Conservation (phyloP, 2,113 vertebrate species). For the Orthochromis malagaraziensis region DNA sequence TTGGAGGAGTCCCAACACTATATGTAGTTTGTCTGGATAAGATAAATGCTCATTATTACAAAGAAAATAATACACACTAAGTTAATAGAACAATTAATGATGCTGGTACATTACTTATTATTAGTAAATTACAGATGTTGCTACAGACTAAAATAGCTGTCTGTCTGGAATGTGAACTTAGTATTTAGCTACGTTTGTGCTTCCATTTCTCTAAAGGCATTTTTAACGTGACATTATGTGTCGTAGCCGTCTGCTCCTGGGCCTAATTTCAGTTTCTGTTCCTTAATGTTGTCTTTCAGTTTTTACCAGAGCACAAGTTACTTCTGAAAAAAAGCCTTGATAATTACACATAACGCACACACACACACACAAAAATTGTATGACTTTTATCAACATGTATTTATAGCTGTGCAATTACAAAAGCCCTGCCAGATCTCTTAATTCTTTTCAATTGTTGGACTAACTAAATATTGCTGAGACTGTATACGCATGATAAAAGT, state of each 20-base stretch:
- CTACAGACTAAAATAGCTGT: background rate
- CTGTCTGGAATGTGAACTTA: background rate
- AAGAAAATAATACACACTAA: background rate
- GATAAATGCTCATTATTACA: background rate
- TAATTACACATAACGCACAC: background rate
- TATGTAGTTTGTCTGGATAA: background rate
- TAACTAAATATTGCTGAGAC: background rate
- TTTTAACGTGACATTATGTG: background rate
- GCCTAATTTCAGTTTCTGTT: slow-evolving; percentile 10
- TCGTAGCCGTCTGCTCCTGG: background rate
- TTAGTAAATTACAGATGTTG: background rate
- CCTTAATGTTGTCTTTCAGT: background rate
- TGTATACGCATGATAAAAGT: background rate
- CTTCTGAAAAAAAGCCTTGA: background rate
- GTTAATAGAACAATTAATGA: background rate
- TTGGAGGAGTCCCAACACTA: background rate
- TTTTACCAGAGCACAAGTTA: background rate
- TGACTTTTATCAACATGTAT: background rate
- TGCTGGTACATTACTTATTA: background rate
- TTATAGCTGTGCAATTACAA: background rate
- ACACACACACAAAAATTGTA: background rate
- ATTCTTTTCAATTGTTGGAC: background rate
- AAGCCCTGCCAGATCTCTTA: background rate
- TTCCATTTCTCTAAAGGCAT: background rate
- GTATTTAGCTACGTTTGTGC: background rate